Base-by-base conservation (phyloP, 2,888 invertebrate species). In the Blera fallax region DNA sequence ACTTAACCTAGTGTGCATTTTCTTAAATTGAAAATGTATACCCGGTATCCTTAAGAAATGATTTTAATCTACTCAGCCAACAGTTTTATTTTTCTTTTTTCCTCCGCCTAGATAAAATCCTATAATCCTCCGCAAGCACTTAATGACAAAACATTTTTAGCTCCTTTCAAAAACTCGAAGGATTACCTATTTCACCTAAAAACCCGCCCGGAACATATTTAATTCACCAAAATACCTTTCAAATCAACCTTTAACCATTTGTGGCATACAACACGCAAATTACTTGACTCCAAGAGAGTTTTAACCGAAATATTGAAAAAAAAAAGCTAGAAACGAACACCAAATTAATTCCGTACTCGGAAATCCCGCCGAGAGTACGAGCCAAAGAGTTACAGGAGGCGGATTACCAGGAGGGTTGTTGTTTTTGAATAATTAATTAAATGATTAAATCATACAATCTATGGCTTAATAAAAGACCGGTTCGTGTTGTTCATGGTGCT, bases 341-440 rank as follows among this genome's bases (percentile, higher is more conserved):
- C 37, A 58, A 50, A 72, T 72, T 60, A 60, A 72, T 60, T 72
- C 37, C 16, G 10, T 3, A 37, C 50, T 72, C 37, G 11, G n/a
- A 37, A 58, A 72, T 48, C 45, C 60, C 72, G n/a, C 60, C 10
- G 27, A 50, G 50, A 18, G 11, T 48, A 14, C 0, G 48, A 58
- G 3, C 2, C 18, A n/a, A 1, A 1, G 48, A 60, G 6, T 45
- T 29, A 10, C 48, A 70, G 24, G 16, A 48, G 11, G 24, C 37
- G 72, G 60, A 72, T 72, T 72, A 72, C 10, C 37, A 60, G 11
- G 37, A 45, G 27, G 34, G 60, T 37, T 72, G 34, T 21, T 72
- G 58, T 65, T 72, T 58, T 72, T 58, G 72, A 72, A 78, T 78
- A 69, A 78, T 69, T 78, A 78, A 78, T 78, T 69, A 69, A 69